Base-by-base conservation (phyloP, 2,797 vertebrate species). In the Sciaenops ocellatus region DNA sequence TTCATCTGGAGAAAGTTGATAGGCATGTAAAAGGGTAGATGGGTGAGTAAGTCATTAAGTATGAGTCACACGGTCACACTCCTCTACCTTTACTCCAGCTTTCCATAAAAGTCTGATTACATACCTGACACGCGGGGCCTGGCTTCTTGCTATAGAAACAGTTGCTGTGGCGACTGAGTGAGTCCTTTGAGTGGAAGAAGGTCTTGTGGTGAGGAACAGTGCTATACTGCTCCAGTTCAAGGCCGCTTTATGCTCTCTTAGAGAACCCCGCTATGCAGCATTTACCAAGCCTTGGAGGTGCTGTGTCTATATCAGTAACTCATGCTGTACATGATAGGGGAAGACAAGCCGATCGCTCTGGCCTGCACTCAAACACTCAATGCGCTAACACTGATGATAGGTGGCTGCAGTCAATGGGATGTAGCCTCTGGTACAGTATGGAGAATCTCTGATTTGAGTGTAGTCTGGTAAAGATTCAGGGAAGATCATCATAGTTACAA, bases 131-230 rank as follows among this genome's bases (percentile, higher is more conserved):
- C 66, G 51, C 41, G 13, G 30, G 42, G 20, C 38, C 41, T 13
- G 41, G 73, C 52, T 69, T 69, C 64, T 48, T 0, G 9, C 73
- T 80, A 55, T 70, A 79, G 60, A 70, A 68, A 52, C 1, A 0
- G 79, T 83, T 80, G 74, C 78, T 44, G 10, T 77, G 77, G 80
- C n/a, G 72, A 85, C 44, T 26, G 55, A 57, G 66, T 50, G 34
- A 26, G 54, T 78, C n/a, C 51, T 68, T 57, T 73, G 26, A 73
- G 47, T 41, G 55, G 68, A 46, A 76, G 54, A 64, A 17, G 51
- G 48, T 81, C 62, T 66, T 0, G 42, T 26, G 48, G 20, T 64
- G 51, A 42, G 51, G 22, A 22, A 65, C 34, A 46, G 42, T 22
- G 62, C 51, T 62, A 4, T 30, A 28, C 61, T 28, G 71, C 22